Base-by-base conservation (phyloP, 2,888 invertebrate species). In the Corbicula japonica region DNA sequence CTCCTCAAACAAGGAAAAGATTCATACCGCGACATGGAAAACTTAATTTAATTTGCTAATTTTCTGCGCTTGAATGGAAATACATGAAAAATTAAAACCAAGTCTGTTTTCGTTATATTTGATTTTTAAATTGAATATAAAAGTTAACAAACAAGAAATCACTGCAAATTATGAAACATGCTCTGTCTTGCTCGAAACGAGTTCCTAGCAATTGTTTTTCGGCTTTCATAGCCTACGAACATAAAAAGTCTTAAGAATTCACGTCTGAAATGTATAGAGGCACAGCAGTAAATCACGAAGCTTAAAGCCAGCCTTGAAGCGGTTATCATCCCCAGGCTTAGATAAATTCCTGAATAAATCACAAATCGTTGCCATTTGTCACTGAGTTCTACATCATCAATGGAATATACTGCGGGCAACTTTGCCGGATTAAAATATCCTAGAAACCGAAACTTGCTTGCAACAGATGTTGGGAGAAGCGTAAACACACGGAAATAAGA, bases 401-500 rank as follows among this genome's bases (percentile, higher is more conserved):
- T 12, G 8, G 54, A 52, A 23, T 62, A 62, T 10, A 72, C 71
- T n/a, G 38, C 23, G 0, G 71, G 62, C 12, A 72, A 32, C 35
- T 26, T 21, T 6, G 48, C 21, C 0, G 62, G 71, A 10, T 61
- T 52, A 54, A 72, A 72, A 15, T 84, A 82, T 60, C 90, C 85
- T 35, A 73, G 78, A n/a, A 84, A 80, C 60, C 87, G 85, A 54
- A 91, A 69, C 26, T 87, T 84, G 62, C 89, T 90, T 56, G 87
- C 85, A 12, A 92, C 73, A 23, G 92, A 89, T 30, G 89, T 88
- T 0, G 92, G 92, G 6, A 92, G 84, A 15, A 88, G 88, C 28
- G 91, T 90, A 66, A 90, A 81, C 60, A 92, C 90, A 66, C 91
- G 79, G 73, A 90, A 92, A 80, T 91, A 91, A 0, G 92, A 90